Percentiles rank a stretch among this genome's conserved stretches.
Conservation (phyloP, 2,113 vertebrate species). For the Gnathonemus longibarbis region DNA sequence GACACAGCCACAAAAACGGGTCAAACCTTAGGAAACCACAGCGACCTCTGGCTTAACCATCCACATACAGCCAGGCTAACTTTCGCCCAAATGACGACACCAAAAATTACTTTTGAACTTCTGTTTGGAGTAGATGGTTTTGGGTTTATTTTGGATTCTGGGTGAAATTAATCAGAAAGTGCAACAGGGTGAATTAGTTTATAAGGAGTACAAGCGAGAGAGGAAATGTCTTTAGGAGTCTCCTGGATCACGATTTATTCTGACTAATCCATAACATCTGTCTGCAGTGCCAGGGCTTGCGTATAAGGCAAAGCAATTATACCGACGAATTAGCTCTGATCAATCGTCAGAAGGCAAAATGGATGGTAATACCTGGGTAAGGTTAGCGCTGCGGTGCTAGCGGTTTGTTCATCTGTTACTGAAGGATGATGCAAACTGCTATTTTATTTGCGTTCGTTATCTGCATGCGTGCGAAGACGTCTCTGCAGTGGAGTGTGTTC, state of each 20-base stretch:
- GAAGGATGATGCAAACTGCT: background rate
- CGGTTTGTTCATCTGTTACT: background rate
- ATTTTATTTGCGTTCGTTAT: background rate
- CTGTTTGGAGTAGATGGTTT: background rate
- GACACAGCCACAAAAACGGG: background rate
- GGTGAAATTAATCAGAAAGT: background rate
- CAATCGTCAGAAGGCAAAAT: background rate
- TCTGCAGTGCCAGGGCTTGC: background rate
- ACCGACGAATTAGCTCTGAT: background rate
- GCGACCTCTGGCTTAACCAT: background rate
- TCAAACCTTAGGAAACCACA: background rate
- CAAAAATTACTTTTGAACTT: background rate
- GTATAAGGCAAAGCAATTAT: background rate
- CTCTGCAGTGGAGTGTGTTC: slow-evolving; percentile 22
- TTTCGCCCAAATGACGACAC: background rate
- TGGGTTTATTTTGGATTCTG: background rate
- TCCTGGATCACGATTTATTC: background rate
- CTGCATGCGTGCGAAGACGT: slow-evolving; percentile 34
- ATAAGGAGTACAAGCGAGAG: background rate
- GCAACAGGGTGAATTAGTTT: background rate
- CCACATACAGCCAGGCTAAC: background rate
- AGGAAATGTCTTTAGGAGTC: background rate
- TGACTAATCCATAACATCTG: background rate
- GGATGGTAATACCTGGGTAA: background rate
- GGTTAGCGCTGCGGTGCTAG: background rate